phyloP scores from a whole-genome alignment of 2,113 vertebrate species.

The Aleadryas rufinucha region DNA sequence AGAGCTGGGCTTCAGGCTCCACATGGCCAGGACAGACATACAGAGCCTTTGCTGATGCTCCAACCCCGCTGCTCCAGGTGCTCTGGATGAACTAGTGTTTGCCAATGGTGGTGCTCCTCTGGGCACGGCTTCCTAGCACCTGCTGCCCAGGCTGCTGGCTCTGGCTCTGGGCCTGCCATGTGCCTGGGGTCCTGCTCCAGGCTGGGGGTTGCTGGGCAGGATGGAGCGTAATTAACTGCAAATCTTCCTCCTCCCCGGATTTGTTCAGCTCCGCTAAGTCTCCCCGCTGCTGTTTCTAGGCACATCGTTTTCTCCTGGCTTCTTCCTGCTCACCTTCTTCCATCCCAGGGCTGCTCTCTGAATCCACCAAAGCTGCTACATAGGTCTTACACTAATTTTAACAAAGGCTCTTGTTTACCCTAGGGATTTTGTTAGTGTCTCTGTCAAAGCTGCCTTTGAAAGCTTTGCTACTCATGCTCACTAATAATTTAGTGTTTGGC shows the following conservation, averaged over 20 bases:
- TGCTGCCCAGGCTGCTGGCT: background rate
- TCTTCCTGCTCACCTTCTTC: background rate
- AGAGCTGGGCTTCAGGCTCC: accelerated
- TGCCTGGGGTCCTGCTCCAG: background rate
- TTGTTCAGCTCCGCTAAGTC: background rate
- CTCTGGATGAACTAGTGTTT: background rate
- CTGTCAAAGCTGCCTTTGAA: constrained; percentile 40
- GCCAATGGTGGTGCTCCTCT: background rate
- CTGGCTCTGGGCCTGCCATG: background rate
- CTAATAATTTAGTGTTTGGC: constrained; percentile 62
- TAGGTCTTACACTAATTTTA: constrained; percentile 17
- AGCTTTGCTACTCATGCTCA: constrained; percentile 29
- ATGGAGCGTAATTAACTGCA: background rate
- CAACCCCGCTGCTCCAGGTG: accelerated
- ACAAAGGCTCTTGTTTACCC: background rate
- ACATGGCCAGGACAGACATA: background rate
- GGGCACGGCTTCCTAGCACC: background rate
- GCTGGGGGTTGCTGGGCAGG: background rate
- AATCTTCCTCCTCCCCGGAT: background rate
- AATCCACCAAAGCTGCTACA: background rate
- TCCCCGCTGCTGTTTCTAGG: background rate
- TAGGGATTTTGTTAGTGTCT: constrained; percentile 19
- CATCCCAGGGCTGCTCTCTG: background rate
- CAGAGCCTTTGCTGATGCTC: background rate
- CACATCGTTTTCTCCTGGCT: background rate